Evolutionary conservation across 1,140 invertebrate species (phyloP), one percentile per base, ranked within the genome.

Genomic region (Drosophila miranda): DNA sequence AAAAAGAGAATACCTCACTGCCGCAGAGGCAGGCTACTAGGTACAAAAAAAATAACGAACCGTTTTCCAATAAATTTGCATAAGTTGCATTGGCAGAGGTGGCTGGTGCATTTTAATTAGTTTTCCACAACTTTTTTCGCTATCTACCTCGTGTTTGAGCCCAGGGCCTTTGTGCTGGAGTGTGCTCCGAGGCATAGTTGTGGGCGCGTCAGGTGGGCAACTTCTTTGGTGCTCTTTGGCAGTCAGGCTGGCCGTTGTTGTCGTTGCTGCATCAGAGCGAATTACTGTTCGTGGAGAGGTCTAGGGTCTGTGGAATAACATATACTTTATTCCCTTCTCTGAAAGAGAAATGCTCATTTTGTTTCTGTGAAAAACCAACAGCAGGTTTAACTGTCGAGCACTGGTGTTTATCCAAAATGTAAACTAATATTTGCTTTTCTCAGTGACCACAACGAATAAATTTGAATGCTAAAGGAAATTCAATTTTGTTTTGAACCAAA

Each of bases 51-150:
- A 86, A 87, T 86, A 73, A 79, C 78, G 61, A 87, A 78, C 82
- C 71, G 87, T 87, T 86, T 86, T 86, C 82, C 82, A 86, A 86
- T 86, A 86, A 86, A 86, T 86, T 86, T 86, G 82, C 82, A 86
- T 86, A 86, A 87, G 82, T 86, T 86, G 81, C 81, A 87, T 81
- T 81, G 82, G 82, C 82, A 79, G 80, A 77, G 75, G 68, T 51
- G 19, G 34, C 34, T 34, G 30, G 11, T 38, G 58, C 70, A 67
- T 84, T 74, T 53, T 69, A 67, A 72, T 49, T 70, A 60, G 83
- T 66, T 64, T 83, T 59, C 69, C 21, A 43, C 23, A 21, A 23
- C 67, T 63, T 60, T 64, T 64, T 59, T 16, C 43, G 14, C 42
- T 68, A 38, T 55, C 45, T 70, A n/a, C 41, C n/a, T 49, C 50